Evolutionary conservation across 1,140 invertebrate species (phyloP).

Genomic region (Orchesella cincta): DNA sequence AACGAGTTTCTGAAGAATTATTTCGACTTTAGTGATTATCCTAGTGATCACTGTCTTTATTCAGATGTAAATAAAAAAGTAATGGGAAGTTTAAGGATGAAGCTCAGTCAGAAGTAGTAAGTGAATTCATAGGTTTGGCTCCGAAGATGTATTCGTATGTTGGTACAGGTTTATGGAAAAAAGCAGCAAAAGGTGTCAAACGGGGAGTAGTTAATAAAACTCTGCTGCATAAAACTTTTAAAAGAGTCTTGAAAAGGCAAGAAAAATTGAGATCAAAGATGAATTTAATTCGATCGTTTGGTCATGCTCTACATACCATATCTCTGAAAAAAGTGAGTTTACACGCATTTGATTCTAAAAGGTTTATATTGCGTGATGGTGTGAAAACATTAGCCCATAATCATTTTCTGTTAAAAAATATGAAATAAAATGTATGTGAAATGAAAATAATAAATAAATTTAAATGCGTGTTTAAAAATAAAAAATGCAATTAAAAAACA

Average conservation of each 20-base stretch:
- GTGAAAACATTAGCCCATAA: conserved; percentile 33
- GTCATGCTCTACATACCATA: conserved; percentile 22
- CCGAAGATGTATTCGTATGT: conserved; percentile 57
- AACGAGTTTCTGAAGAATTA: neutral
- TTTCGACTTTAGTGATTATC: conserved; percentile 38
- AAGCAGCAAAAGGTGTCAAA: conserved; percentile 29
- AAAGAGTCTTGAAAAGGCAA: conserved; percentile 8
- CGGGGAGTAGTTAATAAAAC: neutral
- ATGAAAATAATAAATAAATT: too few relatives aligned
- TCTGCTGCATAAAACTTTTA: neutral
- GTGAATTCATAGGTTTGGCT: conserved; percentile 56
- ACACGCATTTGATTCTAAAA: conserved; percentile 37
- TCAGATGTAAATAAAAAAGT: conserved; percentile 58
- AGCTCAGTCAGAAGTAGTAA: conserved; percentile 54
- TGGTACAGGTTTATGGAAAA: conserved; percentile 36
- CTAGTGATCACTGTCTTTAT: conserved; percentile 28
- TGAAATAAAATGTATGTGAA: neutral
- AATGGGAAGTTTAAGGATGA: conserved; percentile 61
- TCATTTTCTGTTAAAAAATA: conserved; percentile 20
- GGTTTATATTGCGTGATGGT: conserved; percentile 35
- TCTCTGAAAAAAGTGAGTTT: neutral
- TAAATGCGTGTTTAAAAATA: too few relatives aligned
- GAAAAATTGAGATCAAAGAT: neutral
- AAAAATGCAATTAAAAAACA: too few relatives aligned
- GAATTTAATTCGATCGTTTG: conserved; percentile 31